Evolutionary conservation across 2,797 vertebrate genomes (phyloP).

Genomic region (Limosa lapponica): DNA sequence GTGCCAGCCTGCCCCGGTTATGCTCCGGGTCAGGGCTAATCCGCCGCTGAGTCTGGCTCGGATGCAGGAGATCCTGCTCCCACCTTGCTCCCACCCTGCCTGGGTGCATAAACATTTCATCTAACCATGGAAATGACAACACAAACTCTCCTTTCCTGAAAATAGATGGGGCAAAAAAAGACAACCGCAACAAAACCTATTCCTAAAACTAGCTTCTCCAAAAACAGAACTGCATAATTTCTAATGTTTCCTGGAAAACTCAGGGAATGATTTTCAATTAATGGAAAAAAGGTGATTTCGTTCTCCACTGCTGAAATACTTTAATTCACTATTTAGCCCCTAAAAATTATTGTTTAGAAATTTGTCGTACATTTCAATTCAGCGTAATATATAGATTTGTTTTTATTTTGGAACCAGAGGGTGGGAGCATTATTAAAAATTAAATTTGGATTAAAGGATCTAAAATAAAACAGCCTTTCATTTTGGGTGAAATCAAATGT

Average conservation of each 20-base stretch:
- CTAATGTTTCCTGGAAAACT: neutral
- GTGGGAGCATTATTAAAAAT: neutral
- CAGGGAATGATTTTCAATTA: neutral
- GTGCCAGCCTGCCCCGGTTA: rapidly evolving
- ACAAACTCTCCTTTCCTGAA: neutral
- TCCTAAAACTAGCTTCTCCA: neutral
- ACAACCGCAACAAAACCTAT: neutral
- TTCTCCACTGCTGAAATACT: neutral
- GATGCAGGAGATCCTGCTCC: neutral
- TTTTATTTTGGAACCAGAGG: neutral
- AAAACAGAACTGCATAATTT: neutral
- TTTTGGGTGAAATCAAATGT: neutral
- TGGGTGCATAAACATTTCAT: neutral
- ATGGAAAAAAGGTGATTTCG: neutral
- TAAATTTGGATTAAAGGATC: neutral
- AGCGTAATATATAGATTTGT: neutral
- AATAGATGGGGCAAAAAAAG: neutral
- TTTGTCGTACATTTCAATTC: neutral
- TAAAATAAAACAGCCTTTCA: neutral
- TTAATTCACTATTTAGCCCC: neutral
- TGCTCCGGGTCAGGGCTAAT: neutral
- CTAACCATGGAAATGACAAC: neutral
- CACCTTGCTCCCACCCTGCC: neutral
- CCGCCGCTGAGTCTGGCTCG: neutral
- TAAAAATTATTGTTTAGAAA: neutral